Evolutionary conservation across 2,888 invertebrate species (phyloP), one percentile per base, ranked within the genome.

Genomic region (Eudasyphora cyanicolor): DNA sequence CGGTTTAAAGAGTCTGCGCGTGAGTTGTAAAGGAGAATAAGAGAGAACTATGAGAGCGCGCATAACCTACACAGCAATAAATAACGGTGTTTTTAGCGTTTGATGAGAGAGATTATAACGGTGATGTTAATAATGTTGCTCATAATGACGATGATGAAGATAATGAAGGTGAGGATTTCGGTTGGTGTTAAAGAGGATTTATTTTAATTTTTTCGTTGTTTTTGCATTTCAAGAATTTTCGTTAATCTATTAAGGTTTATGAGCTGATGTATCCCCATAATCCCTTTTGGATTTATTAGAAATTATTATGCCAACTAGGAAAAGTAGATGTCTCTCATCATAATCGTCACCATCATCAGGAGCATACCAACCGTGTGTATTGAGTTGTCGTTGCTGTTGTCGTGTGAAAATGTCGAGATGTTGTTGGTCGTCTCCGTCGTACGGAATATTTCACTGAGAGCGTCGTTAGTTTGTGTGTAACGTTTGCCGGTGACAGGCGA

Each of bases 401-500:
- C 83, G 77, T 75, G 38, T 38, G 64, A 74, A 78, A 82, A 54
- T 69, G 73, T 76, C 69, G 69, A 74, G 62, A 81, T 67, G 60
- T 82, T 24, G n/a, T n/a, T n/a, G n/a, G n/a, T n/a, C n/a, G n/a
- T n/a, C n/a, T n/a, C n/a, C n/a, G n/a, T 75, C 76, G 76, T 79
- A 74, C 70, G 74, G 76, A 82, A 82, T 67, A 76, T 69, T 76
- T 71, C 54, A 38, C 69, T 76, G 76, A 82, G 82, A 85, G 84
- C 71, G 80, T 60, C 42, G 80, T 86, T 77, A 86, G 86, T 85
- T 86, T 84, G 86, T 85, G 81, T 85, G 86, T 82, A 85, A 77
- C 85, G 83, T 80, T 86, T 86, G 86, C 86, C 86, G 86, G 86
- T 82, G 86, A 85, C 82, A 81, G 86, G 85, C 85, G 83, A 84